These are phyloP conservation scores for Halcyon senegalensis DNA, from an alignment of 2,113 vertebrate species.

Conservation along the genomic window DNA sequence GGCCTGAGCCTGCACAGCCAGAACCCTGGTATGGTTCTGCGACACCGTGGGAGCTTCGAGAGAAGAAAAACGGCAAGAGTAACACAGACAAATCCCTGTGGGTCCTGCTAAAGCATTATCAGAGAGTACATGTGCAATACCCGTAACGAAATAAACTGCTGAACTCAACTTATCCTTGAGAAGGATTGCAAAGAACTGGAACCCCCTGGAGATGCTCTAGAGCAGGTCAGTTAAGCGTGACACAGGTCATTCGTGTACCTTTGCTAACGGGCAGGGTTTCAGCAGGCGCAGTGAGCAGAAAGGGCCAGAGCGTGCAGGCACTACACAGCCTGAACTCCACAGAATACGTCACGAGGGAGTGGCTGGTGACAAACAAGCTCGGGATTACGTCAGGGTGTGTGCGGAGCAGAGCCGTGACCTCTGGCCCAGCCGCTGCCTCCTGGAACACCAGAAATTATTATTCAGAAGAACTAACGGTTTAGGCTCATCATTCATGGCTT, in stretches of 20 bases:
- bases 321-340: not conserved
- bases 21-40: not conserved
- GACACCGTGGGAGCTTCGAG: not conserved
- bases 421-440: not conserved
- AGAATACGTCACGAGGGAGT: not conserved
- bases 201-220: not conserved
- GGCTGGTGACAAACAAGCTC: not conserved
- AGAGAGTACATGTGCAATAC: not conserved
- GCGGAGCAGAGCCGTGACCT: not conserved
- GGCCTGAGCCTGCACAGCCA: not conserved
- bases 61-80: not conserved
- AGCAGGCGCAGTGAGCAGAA: not conserved
- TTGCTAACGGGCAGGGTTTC: not conserved
- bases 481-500: not conserved
- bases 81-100: not conserved
- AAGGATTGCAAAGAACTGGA: not conserved
- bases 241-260: rapidly evolving
- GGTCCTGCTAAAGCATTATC: not conserved
- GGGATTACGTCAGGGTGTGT: rapidly evolving
- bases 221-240: not conserved
- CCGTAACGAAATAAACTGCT: not conserved
- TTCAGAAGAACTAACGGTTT: not conserved
- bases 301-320: not conserved
- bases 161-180: not conserved
- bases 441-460: not conserved